Evolutionary conservation across 2,113 vertebrate genomes (phyloP), one percentile per base, ranked within the genome.

Genomic region (Gambusia affinis): DNA sequence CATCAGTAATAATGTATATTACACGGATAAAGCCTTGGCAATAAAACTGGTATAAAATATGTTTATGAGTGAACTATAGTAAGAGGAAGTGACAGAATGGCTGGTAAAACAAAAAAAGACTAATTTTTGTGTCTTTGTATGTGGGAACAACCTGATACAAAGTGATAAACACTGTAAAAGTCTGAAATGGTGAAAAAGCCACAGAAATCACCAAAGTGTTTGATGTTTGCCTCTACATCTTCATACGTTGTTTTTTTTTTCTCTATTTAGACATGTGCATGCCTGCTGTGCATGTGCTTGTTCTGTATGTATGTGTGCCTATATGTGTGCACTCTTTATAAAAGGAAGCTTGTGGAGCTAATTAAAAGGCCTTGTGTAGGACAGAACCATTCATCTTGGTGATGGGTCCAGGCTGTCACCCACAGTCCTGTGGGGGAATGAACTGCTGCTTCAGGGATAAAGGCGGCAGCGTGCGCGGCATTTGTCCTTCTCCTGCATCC

Each of bases 341-440:
- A 91, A 88, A 92, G 80, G 85, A 87, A 83, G 83, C 85, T 85
- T 84, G 85, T 83, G 68, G 73, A 87, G 90, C 91, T 94, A 93
- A 94, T 95, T 94, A 94, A 92, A 94, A 93, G 86, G 88, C 85
- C 86, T 92, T 72, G 73, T 84, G 91, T 87, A 67, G 76, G 92
- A 93, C 82, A 83, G 88, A 88, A 70, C 79, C 88, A 93, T 94
- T 92, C 85, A 90, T 95, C 92, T 93, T 91, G 76, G 84, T 84
- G 91, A 93, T 90, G 89, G 82, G 82, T 79, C 83, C 83, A 88
- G 86, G 89, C 91, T 91, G 90, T 93, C 91, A 90, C 73, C 83
- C 76, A 39, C 84, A 77, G 88, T 91, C 89, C 87, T 89, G 89
- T 77, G 85, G 86, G 85, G 84, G 81, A 88, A 84, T 71, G 74